Base-by-base conservation (phyloP, 53 echinoderm and acorn worm species). In the Holothuria leucospilota region DNA sequence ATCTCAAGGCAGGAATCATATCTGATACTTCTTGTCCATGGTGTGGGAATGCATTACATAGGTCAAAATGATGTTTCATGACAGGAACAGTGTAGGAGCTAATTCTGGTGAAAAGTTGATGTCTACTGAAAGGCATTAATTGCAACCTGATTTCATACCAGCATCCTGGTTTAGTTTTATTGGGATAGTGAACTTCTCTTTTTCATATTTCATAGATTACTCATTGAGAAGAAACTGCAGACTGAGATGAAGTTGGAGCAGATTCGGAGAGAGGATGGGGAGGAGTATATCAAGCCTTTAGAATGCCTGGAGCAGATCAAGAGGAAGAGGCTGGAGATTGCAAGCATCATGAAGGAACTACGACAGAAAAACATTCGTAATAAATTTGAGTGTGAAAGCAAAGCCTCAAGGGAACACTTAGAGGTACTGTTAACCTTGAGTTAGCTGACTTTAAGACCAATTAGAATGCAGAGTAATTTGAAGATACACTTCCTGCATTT, bases 371-470 rank as follows among this genome's bases (percentile, higher is more conserved):
- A 95, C 84, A 97, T 97, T 69, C 88, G 90, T 39, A 97, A 97
- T 86, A 95, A 95, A 68, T 91, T 91, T 56, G 95, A 97, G 63
- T 93, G 98, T 73, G 98, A 97, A 51, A 93, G 89, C n/a, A 97
- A 97, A 67, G 94, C 95, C 13, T 88, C 98, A 0, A 81, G 87
- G 30, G 98, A 97, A 60, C 93, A 95, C 69, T 88, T 95, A 67
- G 97, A 97, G 94, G 97, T 97, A 72, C 82, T 67, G 26, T 18
- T 29, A 39, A 5, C 26, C 20, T 16, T 21, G 5, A 29, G 42
- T 21, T 29, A 12, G 5, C 12, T 41, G 20, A 68, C 21, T 16
- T 53, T 29, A 26, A 39, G 23, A 6, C 38, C 12, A 69, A 10
- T 38, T 74, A 29, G 42, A 28, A 38, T 74, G 13, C n/a, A 74